Conservation (phyloP, 2,797 vertebrate species). For the Muscicapa comitata region DNA sequence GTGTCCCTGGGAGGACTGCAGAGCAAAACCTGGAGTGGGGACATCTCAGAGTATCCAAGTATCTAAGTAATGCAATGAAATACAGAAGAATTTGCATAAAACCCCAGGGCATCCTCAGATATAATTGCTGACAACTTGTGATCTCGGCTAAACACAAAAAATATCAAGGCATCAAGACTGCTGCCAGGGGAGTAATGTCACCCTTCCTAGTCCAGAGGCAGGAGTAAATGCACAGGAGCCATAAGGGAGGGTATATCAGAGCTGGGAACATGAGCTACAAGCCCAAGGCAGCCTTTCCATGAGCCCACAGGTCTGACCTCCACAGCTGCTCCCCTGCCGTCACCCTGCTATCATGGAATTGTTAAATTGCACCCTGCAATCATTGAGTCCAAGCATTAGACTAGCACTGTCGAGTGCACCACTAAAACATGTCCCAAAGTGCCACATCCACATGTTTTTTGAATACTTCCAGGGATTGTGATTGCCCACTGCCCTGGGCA, state of each 20-base stretch:
- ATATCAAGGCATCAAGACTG: accelerated
- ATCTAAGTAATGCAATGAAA: not conserved
- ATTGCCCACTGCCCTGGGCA: not conserved
- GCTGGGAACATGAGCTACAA: not conserved
- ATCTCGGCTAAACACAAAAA: not conserved
- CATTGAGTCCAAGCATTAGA: not conserved
- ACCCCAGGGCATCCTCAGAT: not conserved
- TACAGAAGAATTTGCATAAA: not conserved
- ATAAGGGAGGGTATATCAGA: not conserved
- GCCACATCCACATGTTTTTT: not conserved
- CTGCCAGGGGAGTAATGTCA: not conserved
- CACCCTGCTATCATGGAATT: accelerated
- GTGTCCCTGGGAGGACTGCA: not conserved
- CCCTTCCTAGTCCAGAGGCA: not conserved
- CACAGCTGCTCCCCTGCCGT: not conserved
- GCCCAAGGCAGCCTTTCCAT: not conserved
- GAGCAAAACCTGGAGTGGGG: not conserved
- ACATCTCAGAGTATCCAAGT: not conserved
- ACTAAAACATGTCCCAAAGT: not conserved
- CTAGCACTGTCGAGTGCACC: not conserved
- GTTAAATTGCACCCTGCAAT: not conserved
- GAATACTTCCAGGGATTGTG: not conserved
- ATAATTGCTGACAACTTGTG: not conserved
- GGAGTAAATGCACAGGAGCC: not conserved
- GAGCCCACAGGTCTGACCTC: too few relatives aligned